A percentile compares a stretch with the other conserved stretches of the same genome.
Conservation (phyloP, 2,888 invertebrate species). For the Ophion obscuratus region DNA sequence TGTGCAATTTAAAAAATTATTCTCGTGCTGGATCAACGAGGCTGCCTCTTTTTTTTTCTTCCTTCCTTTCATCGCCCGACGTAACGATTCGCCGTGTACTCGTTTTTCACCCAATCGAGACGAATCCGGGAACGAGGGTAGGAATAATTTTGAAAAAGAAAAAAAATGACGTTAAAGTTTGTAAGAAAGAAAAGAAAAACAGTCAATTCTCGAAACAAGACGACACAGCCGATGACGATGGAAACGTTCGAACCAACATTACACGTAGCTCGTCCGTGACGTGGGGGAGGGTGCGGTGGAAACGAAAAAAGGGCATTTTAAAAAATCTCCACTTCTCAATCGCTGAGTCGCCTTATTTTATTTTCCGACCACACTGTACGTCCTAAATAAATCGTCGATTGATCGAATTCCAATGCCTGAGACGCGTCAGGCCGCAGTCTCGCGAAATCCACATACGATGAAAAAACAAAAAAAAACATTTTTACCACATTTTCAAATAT, state of each 20-base stretch:
- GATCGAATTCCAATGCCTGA: neutral
- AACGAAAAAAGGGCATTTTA: neutral
- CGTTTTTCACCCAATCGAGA: neutral
- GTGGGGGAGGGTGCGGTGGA: no score
- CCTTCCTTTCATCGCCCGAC: neutral
- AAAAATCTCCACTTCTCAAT: neutral
- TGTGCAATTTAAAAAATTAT: slow-evolving; percentile 50
- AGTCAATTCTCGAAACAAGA: neutral
- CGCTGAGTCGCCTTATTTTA: neutral
- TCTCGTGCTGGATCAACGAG: neutral
- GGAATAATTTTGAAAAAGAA: neutral
- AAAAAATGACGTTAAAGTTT: slow-evolving; percentile 10
- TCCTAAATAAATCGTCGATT: no score
- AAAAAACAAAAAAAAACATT: no score
- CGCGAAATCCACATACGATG: neutral
- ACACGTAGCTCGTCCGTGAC: no score
- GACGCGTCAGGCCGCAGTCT: no score
- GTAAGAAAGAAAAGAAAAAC: neutral
- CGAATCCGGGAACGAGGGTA: neutral
- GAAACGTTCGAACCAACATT: no score
- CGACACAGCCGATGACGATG: neutral
- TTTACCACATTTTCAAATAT: neutral
- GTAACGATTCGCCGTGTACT: neutral
- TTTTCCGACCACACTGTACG: neutral
- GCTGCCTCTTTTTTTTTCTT: neutral